Evolutionary conservation across 2,113 vertebrate genomes (phyloP), one percentile per base, ranked within the genome.

Genomic region (Mesembrinibis cayennensis): DNA sequence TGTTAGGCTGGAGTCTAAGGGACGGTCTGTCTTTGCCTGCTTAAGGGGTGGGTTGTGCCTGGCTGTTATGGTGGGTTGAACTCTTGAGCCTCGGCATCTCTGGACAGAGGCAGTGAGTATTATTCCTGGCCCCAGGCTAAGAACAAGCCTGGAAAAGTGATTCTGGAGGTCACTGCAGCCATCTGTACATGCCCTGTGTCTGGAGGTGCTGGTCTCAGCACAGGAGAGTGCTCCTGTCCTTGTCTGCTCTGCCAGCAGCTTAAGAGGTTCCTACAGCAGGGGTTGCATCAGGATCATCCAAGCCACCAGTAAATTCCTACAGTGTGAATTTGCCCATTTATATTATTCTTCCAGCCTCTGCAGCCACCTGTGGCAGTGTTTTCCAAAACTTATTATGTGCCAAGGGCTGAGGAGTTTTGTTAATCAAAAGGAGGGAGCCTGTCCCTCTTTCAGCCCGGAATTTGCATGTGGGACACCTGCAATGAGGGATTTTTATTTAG

Each of bases 161-260:
- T 27, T 72, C 20, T 34, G 53, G 62, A 58, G 38, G 53, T 91
- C 21, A 7, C 20, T 61, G 78, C 11, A 42, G 30, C 13, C 27
- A 10, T 18, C 52, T 38, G 42, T 16, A 26, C 2, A 0, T 16
- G 36, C 11, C 20, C 17, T 9, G 23, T 77, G 53, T 7, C 29
- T 83, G 67, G 56, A 70, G 30, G 18, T 34, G 16, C 38, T 36
- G 42, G 42, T 53, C 27, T 50, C 55, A 82, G 27, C 36, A 40
- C 14, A 49, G 78, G 42, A 20, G 23, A 40, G 21, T 2, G 16
- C 44, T 78, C 18, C 50, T 47, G 38, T 67, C 52, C 58, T 63
- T 26, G 19, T 4, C 65, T 49, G 56, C 27, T 62, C 78, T 11
- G 7, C 62, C 77, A 62, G 27, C 30, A 47, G 15, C 23, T 20